phyloP scores from a whole-genome alignment of 2,888 invertebrate species.

The Sesia bembeciformis region DNA sequence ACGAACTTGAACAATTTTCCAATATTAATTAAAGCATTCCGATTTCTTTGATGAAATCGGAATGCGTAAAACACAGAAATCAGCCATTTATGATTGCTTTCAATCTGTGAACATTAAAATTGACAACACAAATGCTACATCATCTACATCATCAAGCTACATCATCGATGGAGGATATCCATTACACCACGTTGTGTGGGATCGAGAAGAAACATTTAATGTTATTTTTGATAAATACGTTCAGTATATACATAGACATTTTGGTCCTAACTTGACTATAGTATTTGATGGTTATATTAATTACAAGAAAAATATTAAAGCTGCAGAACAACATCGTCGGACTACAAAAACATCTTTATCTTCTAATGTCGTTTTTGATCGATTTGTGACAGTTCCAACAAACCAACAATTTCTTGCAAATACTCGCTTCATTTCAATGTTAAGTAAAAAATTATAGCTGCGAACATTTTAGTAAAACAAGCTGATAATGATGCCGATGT shows the following conservation, averaged over 20 bases:
- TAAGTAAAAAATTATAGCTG: conserved; percentile 6
- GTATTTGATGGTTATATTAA: conserved; percentile 24
- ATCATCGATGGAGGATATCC: conserved; percentile 19
- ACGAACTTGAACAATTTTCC: no score
- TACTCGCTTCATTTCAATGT: conserved; percentile 8
- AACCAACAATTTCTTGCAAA: conserved; percentile 6
- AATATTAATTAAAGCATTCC: no score
- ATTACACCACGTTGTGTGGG: conserved; percentile 18
- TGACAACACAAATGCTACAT: no score
- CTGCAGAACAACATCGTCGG: conserved; percentile 14
- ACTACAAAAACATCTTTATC: conserved; percentile 2
- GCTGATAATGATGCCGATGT: conserved; percentile 1
- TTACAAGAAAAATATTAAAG: conserved; percentile 16
- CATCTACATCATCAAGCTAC: no score
- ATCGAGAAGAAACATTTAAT: conserved; percentile 14
- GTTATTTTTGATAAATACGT: conserved; percentile 15
- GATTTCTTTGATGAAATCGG: no score
- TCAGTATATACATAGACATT: conserved; percentile 14
- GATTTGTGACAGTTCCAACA: neutral
- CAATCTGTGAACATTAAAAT: no score
- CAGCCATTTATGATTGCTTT: no score
- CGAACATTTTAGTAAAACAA: conserved; percentile 3
- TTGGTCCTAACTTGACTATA: conserved; percentile 10
- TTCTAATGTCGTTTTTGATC: conserved; percentile 2
- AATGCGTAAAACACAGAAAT: no score